Conservation (phyloP, 2,797 vertebrate genomes). For the Rhinoraja longicauda region DNA sequence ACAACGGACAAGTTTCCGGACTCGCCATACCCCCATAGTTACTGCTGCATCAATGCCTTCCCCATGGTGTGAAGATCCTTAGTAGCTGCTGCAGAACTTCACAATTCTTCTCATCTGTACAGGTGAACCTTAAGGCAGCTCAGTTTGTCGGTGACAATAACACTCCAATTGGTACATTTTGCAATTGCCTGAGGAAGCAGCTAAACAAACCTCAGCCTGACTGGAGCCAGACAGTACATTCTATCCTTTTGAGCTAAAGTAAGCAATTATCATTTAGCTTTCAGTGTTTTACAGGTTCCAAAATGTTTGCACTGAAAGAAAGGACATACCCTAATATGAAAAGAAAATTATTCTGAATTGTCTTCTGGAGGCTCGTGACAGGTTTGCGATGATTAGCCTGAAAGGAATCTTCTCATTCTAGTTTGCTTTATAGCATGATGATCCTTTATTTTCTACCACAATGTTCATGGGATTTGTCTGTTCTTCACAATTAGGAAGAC, state of each 20-base stretch:
- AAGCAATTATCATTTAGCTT: not conserved
- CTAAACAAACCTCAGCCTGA: not conserved
- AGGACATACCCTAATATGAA: not conserved
- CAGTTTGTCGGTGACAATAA: not conserved
- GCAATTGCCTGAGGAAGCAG: not conserved
- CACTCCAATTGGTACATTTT: not conserved
- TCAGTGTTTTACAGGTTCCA: not conserved
- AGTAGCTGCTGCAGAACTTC: not conserved
- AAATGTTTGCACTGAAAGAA: not conserved
- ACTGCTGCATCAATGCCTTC: not conserved
- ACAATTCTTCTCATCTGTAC: not conserved
- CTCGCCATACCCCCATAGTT: no score
- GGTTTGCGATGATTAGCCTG: not conserved
- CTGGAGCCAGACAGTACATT: not conserved
- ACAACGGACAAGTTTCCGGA: no score
- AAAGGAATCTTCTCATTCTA: not conserved
- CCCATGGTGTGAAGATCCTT: not conserved
- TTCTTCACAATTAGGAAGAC: not conserved
- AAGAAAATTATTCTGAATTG: not conserved
- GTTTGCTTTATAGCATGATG: not conserved
- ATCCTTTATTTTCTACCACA: not conserved
- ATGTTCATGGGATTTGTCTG: not conserved
- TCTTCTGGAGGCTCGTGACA: not conserved
- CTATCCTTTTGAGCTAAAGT: not conserved
- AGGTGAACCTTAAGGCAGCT: not conserved